Evolutionary conservation across 1,140 invertebrate genomes (phyloP).

Genomic region (Drosophila ananassae): DNA sequence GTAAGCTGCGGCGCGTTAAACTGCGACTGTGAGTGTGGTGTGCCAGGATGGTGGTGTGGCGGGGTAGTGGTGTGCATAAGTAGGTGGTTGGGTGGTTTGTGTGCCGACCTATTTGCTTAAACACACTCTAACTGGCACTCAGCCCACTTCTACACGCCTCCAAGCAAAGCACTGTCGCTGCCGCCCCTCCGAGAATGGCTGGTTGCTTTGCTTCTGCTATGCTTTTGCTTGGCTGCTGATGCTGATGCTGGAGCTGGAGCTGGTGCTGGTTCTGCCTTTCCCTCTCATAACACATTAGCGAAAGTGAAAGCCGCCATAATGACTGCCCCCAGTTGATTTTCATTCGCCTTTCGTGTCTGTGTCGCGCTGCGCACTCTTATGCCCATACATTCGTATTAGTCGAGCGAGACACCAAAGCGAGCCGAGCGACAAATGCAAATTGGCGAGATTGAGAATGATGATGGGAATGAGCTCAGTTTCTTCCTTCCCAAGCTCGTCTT

Average conservation of each 20-base stretch:
- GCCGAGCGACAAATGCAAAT: conserved; percentile 21
- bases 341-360: conserved; percentile 67
- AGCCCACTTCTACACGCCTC: conserved; percentile 17
- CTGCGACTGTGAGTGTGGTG: conserved; percentile 39
- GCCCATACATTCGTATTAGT: conserved; percentile 75
- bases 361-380: conserved; percentile 56
- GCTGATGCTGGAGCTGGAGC: neutral
- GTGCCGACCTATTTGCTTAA: conserved; percentile 76
- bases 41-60: neutral
- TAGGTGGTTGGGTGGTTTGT: conserved; percentile 15
- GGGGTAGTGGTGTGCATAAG: conserved; percentile 27
- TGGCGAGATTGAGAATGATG: conserved; percentile 26
- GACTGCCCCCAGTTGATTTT: conserved; percentile 79
- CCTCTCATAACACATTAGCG: conserved; percentile 79
- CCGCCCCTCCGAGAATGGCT: conserved; percentile 27
- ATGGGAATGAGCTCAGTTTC: conserved; percentile 17
- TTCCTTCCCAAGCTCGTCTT: neutral
- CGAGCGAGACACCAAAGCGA: conserved; percentile 28
- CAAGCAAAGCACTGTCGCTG: conserved; percentile 31
- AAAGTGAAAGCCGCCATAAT: conserved; percentile 80
- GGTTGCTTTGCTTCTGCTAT: neutral
- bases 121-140: conserved; percentile 48
- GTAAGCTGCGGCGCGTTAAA: conserved; percentile 69
- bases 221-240: conserved; percentile 2
- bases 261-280: conserved; percentile 19